phyloP scores from a whole-genome alignment of 92 coral and sea anemone genomes.

The Isaurus tuberculatus region DNA sequence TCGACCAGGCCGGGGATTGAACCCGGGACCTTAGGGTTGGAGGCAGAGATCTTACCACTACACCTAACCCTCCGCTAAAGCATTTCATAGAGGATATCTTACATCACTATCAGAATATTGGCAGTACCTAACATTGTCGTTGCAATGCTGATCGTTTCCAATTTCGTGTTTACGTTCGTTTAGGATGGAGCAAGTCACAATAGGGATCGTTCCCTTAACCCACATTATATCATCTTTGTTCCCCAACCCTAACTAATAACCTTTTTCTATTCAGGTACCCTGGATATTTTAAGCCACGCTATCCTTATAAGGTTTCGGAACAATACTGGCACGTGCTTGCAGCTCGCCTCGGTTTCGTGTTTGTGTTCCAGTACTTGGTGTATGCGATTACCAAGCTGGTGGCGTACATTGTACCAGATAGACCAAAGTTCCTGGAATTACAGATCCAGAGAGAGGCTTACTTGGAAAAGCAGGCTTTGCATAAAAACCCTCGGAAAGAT shows the following conservation, averaged over 20 bases:
- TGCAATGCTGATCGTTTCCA: too few species aligned
- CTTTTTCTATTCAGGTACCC: constrained; percentile 66
- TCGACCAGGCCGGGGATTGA: too few species aligned
- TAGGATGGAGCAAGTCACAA: too few species aligned
- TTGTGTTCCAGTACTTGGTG: constrained; percentile 92
- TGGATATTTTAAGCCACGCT: constrained; percentile 65
- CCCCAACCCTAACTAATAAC: background rate
- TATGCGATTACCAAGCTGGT: constrained; percentile 84
- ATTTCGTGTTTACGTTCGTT: too few species aligned
- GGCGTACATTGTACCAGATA: constrained; percentile 94
- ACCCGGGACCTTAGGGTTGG: too few species aligned
- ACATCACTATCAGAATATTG: too few species aligned
- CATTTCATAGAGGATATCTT: too few species aligned
- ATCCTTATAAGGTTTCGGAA: constrained; percentile 76
- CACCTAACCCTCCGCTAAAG: too few species aligned
- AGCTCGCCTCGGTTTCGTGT: constrained; percentile 88
- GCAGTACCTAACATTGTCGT: too few species aligned
- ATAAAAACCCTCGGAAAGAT: constrained; percentile 15
- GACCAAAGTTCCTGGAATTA: constrained; percentile 80
- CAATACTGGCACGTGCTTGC: constrained; percentile 95
- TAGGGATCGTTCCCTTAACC: too few species aligned
- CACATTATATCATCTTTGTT: too few species aligned
- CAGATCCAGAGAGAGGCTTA: constrained; percentile 87
- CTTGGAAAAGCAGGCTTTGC: constrained; percentile 83
- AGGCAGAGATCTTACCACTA: too few species aligned